Base-by-base conservation (phyloP, 2,888 invertebrate species). In the Epistrophella euchroma region DNA sequence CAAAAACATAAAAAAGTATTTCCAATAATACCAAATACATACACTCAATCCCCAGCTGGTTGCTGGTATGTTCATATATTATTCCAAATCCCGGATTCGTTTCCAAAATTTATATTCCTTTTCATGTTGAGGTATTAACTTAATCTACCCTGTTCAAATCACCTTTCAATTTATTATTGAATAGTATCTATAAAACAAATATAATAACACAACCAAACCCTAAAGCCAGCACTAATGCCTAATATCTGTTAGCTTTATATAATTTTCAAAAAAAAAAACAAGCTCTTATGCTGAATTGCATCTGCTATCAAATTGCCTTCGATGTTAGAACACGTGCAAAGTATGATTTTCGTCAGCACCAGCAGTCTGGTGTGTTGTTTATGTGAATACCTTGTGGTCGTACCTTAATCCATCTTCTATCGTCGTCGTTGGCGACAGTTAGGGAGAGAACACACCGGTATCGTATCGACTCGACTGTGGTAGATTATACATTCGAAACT, bases 261-360 rank as follows among this genome's bases (percentile, higher is more conserved):
- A 9, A n/a, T 72, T 76, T 68, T 64, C 15, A 64, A 40, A 52
- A 50, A n/a, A n/a, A n/a, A n/a, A 17, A 28, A 66, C 52, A 71
- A 37, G 60, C 35, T 66, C 19, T 45, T n/a, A n/a, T n/a, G n/a
- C 19, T 43, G n/a, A 35, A 64, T 28, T 15, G 66, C 64, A 47
- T 77, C 35, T 68, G 71, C 43, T 68, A n/a, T 43, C 45, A 45
- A 58, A 72, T 84, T 74, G 52, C 40, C 47, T 50, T 62, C 47
- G 15, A 32, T 47, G 45, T 47, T 28, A 66, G 45, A 85, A 73
- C 85, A 85, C 85, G 85, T 85, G 85, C 72, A 47, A 81, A 73
- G 52, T 85, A 25, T 80, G 72, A 80, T 85, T 85, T 72, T 37
- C 84, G 64, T 85, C 72, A 68, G 70, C 70, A 64, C 47, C 56